Evolutionary conservation across 2,888 invertebrate genomes (phyloP).

Genomic region (Copidosoma aretas): DNA sequence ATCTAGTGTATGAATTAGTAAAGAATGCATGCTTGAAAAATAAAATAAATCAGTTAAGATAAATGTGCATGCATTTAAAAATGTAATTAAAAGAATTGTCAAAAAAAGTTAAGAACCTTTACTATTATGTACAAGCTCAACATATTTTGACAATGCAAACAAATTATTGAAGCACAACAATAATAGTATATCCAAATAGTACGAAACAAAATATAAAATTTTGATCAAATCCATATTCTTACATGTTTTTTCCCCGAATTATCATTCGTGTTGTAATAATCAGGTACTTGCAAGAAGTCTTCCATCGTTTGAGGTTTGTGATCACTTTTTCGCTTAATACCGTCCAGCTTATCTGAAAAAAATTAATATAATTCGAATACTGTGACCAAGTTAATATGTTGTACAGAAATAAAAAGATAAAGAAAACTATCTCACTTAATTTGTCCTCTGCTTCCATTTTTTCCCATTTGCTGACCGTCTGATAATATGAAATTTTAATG

Average conservation of each 20-base stretch:
- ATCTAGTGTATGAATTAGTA: too few species aligned
- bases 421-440: slow-evolving; percentile 50
- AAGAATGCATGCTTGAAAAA: too few species aligned
- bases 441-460: slow-evolving; percentile 60
- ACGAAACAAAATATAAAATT: too few species aligned
- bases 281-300: slow-evolving; percentile 86
- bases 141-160: too few species aligned
- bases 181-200: too few species aligned
- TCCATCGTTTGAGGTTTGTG: slow-evolving; percentile 77
- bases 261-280: slow-evolving; percentile 70
- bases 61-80: too few species aligned
- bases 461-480: slow-evolving; percentile 61
- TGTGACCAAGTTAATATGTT: neutral
- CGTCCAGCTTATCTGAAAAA: slow-evolving; percentile 86
- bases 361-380: neutral
- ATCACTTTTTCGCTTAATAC: slow-evolving; percentile 76
- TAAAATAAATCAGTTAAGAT: too few species aligned
- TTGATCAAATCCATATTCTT: slow-evolving; percentile 54
- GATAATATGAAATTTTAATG: slow-evolving; percentile 5
- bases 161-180: too few species aligned
- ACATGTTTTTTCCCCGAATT: slow-evolving; percentile 89
- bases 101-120: too few species aligned
- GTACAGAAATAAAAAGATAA: neutral
- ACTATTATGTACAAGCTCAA: too few species aligned
- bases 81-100: too few species aligned